Percentiles rank a stretch among this genome's conserved stretches.
phyloP scores from a whole-genome alignment of 2,113 vertebrate species.

The Calyptomena viridis region DNA sequence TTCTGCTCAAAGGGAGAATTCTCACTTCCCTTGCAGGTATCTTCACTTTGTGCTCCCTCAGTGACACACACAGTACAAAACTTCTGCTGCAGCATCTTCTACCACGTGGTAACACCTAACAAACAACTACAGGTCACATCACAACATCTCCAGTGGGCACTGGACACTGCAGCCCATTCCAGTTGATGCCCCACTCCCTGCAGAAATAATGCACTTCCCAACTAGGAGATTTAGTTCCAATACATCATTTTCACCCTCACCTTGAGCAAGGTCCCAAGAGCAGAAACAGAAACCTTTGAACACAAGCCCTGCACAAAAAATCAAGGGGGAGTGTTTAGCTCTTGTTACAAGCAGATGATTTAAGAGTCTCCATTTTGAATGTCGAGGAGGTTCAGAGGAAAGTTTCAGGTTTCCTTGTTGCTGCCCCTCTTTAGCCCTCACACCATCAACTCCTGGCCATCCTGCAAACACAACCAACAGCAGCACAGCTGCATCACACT shows the following conservation, averaged over 20 bases:
- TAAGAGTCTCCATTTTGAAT: conserved; percentile 3
- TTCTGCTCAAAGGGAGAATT: not conserved
- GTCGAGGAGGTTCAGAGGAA: not conserved
- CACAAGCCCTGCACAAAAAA: not conserved
- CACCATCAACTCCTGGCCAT: not conserved
- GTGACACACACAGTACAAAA: rapidly evolving
- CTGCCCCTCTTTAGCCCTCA: not conserved
- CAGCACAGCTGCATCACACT: not conserved
- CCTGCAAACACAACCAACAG: not conserved
- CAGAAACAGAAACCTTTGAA: not conserved
- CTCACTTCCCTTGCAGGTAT: not conserved
- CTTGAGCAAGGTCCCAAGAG: not conserved
- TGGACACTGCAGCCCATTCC: not conserved
- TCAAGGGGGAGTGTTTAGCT: not conserved
- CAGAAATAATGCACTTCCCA: not conserved
- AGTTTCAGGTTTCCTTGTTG: not conserved
- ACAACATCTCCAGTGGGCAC: not conserved
- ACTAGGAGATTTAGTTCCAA: not conserved
- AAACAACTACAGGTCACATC: not conserved
- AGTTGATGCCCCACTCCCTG: not conserved
- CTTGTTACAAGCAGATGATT: not conserved
- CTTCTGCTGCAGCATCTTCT: not conserved
- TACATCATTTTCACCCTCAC: not conserved
- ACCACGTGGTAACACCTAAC: not conserved
- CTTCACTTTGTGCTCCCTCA: not conserved